phyloP scores from a whole-genome alignment of 2,888 invertebrate genomes.

The Drosophila hawaiiensis region DNA sequence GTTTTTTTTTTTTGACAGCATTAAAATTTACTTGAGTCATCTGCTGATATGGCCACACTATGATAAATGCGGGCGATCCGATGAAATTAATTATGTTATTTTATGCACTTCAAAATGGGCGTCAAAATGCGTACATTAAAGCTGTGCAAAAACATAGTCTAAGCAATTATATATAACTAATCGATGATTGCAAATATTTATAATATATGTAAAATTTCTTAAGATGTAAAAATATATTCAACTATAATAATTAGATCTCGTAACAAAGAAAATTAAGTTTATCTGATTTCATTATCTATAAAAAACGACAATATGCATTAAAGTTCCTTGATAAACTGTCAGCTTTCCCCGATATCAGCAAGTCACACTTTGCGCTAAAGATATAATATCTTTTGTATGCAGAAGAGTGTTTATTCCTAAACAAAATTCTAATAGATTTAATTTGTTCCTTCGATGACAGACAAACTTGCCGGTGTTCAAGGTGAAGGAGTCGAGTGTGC shows the following conservation, averaged over 20 bases:
- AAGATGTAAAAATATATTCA: neutral
- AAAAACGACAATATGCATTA: neutral
- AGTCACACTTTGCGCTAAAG: neutral
- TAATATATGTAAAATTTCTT: neutral
- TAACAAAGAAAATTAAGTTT: neutral
- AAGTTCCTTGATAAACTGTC: neutral
- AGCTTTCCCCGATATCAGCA: neutral
- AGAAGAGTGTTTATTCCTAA: neutral
- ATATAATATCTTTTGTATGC: neutral
- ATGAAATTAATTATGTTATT: neutral
- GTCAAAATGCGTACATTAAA: neutral
- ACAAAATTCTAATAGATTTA: neutral
- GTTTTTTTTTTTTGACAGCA: slow-evolving; percentile 9
- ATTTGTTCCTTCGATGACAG: slow-evolving; percentile 86
- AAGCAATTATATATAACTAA: neutral
- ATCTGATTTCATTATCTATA: neutral
- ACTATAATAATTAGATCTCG: neutral
- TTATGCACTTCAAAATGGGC: slow-evolving; percentile 3
- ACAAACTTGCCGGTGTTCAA: slow-evolving; percentile 99
- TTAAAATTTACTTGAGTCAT: slow-evolving; percentile 61
- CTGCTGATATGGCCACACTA: slow-evolving; percentile 35
- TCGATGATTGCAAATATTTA: neutral
- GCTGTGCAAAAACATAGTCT: neutral
- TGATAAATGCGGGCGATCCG: slow-evolving; percentile 30
- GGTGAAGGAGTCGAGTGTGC: slow-evolving; percentile 98